A percentile compares a stretch with the other conserved stretches of the same genome.
Evolutionary conservation across 2,113 vertebrate genomes (phyloP).

Genomic region (Serinus canaria): DNA sequence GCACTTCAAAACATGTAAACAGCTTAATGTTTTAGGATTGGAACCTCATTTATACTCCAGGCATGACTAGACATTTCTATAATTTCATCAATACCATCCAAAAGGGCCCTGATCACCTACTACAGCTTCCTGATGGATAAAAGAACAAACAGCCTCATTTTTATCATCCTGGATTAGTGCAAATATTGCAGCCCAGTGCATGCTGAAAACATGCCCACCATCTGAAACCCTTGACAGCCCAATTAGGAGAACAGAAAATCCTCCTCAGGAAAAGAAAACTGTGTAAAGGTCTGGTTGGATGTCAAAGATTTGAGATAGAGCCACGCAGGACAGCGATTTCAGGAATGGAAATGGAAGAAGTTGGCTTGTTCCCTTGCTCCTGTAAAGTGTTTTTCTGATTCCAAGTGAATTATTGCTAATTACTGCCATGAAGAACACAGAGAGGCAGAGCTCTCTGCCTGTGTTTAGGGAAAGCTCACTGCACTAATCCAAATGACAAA

Average conservation of each 20-base stretch:
- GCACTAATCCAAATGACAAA: slow-evolving; percentile 50
- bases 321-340: background rate
- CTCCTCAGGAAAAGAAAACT: background rate
- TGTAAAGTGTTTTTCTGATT: background rate
- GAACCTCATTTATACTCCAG: background rate
- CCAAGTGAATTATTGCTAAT: slow-evolving; percentile 48
- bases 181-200: background rate
- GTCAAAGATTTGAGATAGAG: background rate
- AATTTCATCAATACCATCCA: background rate
- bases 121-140: background rate
- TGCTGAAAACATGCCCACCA: background rate
- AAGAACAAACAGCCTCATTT: background rate
- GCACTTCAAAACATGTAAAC: background rate
- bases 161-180: background rate
- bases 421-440: background rate
- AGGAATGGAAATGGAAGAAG: background rate
- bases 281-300: background rate
- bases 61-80: background rate
- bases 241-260: background rate
- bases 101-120: background rate
- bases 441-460: slow-evolving; percentile 21
- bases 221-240: background rate
- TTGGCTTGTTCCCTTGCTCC: background rate
- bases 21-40: background rate
- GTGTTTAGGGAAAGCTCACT: slow-evolving; percentile 3